phyloP scores from a whole-genome alignment of 2,113 vertebrate species.

The Pachypanchax playfairii region DNA sequence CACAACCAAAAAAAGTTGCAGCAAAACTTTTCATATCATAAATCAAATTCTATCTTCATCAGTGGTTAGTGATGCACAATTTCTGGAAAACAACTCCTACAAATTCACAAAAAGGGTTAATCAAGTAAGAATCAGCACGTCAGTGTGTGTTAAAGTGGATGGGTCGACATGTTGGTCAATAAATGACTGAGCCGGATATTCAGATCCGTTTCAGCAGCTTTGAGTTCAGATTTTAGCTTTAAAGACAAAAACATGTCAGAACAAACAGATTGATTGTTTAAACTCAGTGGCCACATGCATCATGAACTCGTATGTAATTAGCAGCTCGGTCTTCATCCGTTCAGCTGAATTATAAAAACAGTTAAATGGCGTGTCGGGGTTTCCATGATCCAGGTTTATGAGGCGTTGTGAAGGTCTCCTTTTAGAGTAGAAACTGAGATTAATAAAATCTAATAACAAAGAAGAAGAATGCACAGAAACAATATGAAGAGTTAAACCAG shows the following conservation, averaged over 20 bases:
- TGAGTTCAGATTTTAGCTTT: slow-evolving; percentile 27
- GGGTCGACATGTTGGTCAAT: no score
- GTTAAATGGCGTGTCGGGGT: slow-evolving; percentile 12
- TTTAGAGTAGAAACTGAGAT: slow-evolving; percentile 22
- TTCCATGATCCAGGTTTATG: slow-evolving; percentile 15
- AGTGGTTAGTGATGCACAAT: no score
- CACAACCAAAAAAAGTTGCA: no score
- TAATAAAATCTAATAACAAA: slow-evolving; percentile 8
- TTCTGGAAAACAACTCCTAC: not conserved
- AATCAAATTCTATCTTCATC: no score
- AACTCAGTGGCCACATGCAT: slow-evolving; percentile 20
- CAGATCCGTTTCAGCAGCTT: no score
- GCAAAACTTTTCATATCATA: no score
- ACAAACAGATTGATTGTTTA: slow-evolving; percentile 37
- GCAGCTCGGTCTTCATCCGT: slow-evolving; percentile 15
- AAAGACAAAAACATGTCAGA: slow-evolving; percentile 13
- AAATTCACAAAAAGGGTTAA: not conserved
- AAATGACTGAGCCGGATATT: no score
- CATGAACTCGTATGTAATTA: slow-evolving; percentile 34
- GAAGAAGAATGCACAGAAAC: not conserved
- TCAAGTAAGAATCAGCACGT: not conserved
- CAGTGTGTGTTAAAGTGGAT: no score
- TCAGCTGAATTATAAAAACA: slow-evolving; percentile 22
- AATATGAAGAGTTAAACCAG: not conserved
- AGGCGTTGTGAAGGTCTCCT: slow-evolving; percentile 26